These are phyloP conservation scores for Hyles lineata DNA, from an alignment of 2,888 invertebrate genomes.

Conservation along the genomic window DNA sequence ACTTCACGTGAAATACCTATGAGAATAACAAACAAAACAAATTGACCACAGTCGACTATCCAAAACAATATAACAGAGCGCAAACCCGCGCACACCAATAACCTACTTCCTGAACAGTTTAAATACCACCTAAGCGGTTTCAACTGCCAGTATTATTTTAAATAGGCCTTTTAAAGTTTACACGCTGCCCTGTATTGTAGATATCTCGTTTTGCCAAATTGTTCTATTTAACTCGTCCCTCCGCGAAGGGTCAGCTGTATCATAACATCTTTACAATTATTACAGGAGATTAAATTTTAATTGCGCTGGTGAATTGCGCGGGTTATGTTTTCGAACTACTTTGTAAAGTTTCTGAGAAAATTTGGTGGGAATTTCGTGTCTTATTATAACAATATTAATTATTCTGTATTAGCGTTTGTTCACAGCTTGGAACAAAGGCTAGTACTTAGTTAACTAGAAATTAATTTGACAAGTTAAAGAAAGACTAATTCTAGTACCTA, in stretches of 20 bases:
- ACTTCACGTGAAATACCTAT: too few relatives aligned
- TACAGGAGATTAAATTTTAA: conserved; percentile 5
- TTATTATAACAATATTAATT: too few relatives aligned
- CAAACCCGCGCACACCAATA: too few relatives aligned
- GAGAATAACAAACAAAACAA: too few relatives aligned
- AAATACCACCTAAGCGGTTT: conserved; percentile 40
- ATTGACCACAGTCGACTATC: too few relatives aligned
- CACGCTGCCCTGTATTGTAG: not conserved
- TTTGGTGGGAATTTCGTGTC: too few relatives aligned
- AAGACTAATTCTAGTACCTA: too few relatives aligned
- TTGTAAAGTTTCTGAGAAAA: too few relatives aligned
- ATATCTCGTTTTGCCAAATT: conserved; percentile 1
- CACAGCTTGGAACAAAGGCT: too few relatives aligned
- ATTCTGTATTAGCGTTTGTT: not conserved
- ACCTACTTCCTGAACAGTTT: conserved; percentile 34
- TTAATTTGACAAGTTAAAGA: too few relatives aligned
- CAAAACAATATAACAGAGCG: too few relatives aligned
- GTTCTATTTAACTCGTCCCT: not conserved
- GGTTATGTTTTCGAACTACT: not conserved
- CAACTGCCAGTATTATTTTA: conserved; percentile 12
- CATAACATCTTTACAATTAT: conserved; percentile 11
- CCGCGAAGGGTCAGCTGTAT: not conserved
- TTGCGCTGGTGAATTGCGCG: not conserved
- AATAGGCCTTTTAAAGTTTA: conserved; percentile 22
- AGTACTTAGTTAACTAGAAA: too few relatives aligned